These are phyloP conservation scores for Crenuchus spilurus DNA, from an alignment of 2,797 vertebrate species.

Conservation along the genomic window DNA sequence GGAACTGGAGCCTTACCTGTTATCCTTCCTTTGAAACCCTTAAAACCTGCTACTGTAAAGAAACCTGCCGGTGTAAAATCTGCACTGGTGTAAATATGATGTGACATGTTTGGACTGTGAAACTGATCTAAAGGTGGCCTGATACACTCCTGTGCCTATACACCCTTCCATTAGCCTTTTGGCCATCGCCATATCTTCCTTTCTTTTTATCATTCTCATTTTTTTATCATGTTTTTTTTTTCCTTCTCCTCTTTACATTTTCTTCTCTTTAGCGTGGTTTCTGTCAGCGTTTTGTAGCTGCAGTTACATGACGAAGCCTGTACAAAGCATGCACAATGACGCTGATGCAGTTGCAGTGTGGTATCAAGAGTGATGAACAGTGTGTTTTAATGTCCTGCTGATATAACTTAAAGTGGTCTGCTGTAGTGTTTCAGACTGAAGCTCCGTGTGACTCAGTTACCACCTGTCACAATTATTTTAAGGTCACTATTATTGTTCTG, in stretches of 20 bases:
- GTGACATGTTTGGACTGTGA: neutral
- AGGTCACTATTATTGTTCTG: too few species aligned
- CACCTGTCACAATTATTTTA: too few species aligned
- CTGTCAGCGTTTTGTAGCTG: neutral
- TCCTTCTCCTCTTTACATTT: slow-evolving; percentile 46
- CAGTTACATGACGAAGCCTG: slow-evolving; percentile 14
- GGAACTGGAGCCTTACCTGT: neutral
- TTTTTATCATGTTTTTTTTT: slow-evolving; percentile 18
- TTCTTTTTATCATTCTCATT: slow-evolving; percentile 30
- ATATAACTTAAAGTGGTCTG: neutral
- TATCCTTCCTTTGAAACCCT: neutral
- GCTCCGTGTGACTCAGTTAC: too few species aligned
- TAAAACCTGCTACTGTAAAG: neutral
- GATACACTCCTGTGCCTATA: slow-evolving; percentile 46
- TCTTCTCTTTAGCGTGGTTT: slow-evolving; percentile 43
- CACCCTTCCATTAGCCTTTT: slow-evolving; percentile 45
- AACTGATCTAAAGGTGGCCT: slow-evolving; percentile 31
- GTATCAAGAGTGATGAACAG: neutral
- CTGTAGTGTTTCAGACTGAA: neutral
- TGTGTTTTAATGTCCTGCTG: neutral
- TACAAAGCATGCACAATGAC: neutral
- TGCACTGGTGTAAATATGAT: slow-evolving; percentile 65
- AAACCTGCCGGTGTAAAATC: neutral
- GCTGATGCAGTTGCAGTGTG: neutral
- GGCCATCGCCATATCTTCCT: slow-evolving; percentile 61